These are phyloP conservation scores for Lindbergichthys nudifrons DNA, from an alignment of 2,797 vertebrate genomes.

Conservation along the genomic window DNA sequence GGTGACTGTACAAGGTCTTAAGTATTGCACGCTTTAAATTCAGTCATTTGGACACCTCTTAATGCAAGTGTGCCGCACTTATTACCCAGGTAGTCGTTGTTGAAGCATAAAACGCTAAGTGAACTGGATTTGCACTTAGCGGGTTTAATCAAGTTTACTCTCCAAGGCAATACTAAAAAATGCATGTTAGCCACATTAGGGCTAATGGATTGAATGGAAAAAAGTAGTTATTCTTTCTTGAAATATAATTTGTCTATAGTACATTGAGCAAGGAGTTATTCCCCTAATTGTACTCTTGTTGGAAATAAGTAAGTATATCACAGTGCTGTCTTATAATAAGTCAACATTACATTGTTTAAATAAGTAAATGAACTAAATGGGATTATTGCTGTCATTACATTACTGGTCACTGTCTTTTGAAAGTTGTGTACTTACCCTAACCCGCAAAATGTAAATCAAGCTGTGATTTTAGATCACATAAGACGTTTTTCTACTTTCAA, in stretches of 20 bases:
- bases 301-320: neutral
- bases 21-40: constrained; percentile 52
- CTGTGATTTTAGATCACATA: neutral
- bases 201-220: constrained; percentile 60
- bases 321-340: neutral
- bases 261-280: constrained; percentile 10
- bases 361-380: neutral
- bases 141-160: constrained; percentile 55
- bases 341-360: neutral
- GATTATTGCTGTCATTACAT: neutral
- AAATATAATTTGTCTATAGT: constrained; percentile 13
- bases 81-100: constrained; percentile 53
- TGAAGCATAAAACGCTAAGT: constrained; percentile 60
- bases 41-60: constrained; percentile 46
- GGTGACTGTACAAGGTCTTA: constrained; percentile 1
- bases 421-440: neutral
- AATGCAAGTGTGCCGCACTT: constrained; percentile 47
- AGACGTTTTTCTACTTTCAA: neutral
- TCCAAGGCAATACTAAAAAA: constrained; percentile 50
- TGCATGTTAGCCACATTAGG: constrained; percentile 51
- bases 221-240: constrained; percentile 15
- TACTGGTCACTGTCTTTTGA: neutral
- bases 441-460: neutral
- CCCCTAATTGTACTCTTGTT: neutral
- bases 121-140: constrained; percentile 67